A percentile compares a stretch with the other conserved stretches of the same genome.
These are phyloP conservation scores for Heliconius aoede DNA, from an alignment of 2,888 invertebrate genomes.

Conservation along the genomic window DNA sequence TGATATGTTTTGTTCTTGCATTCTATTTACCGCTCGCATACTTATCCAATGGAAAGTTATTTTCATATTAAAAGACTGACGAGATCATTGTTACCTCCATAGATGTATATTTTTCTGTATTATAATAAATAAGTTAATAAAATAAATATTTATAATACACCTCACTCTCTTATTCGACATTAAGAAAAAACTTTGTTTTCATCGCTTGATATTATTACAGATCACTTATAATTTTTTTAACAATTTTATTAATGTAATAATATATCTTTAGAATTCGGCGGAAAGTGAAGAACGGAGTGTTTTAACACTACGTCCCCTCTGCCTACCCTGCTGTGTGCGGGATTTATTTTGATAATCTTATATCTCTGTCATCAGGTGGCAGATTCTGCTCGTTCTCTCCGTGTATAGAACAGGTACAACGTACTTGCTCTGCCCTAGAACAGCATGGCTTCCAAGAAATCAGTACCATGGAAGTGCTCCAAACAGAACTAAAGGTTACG, in stretches of 20 bases:
- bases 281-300: too few relatives aligned
- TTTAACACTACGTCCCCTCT: too few relatives aligned
- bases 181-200: background rate
- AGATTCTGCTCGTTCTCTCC: conserved; percentile 99
- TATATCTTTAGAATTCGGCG: too few relatives aligned
- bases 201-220: too few relatives aligned
- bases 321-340: too few relatives aligned
- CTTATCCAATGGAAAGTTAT: background rate
- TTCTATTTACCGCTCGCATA: background rate
- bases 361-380: conserved; percentile 86
- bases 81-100: background rate
- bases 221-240: background rate
- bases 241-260: background rate
- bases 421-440: conserved; percentile 89
- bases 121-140: too few relatives aligned
- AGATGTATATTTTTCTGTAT: too few relatives aligned
- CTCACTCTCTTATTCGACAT: too few relatives aligned
- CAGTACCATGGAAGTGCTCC: conserved; percentile 93
- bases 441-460: conserved; percentile 92
- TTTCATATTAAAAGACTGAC: background rate
- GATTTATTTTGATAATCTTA: too few relatives aligned
- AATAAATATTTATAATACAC: background rate
- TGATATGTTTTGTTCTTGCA: conserved; percentile 32
- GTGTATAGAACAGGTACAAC: conserved; percentile 99
- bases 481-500: conserved; percentile 89